phyloP scores from a whole-genome alignment of 2,797 vertebrate species.

The Morus bassanus region DNA sequence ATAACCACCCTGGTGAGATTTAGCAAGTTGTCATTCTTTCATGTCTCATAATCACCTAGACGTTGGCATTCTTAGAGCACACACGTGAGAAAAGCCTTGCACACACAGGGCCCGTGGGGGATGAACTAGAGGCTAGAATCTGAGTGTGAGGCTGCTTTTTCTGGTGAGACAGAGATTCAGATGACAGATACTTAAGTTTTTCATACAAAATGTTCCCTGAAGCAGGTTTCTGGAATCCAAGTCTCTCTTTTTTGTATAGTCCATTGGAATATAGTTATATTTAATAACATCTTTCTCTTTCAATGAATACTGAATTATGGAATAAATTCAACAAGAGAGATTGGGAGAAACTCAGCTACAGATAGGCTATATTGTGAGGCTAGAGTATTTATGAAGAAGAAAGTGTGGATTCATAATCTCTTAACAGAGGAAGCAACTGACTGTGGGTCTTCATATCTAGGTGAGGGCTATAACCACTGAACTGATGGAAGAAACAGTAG shows the following conservation, averaged over 20 bases:
- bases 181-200: not conserved
- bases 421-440: not conserved
- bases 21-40: not conserved
- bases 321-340: not conserved
- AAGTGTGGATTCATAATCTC: not conserved
- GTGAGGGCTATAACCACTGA: not conserved
- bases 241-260: not conserved
- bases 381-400: not conserved
- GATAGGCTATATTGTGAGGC: not conserved
- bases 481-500: not conserved
- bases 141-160: not conserved
- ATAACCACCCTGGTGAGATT: not conserved
- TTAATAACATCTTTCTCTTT: not conserved
- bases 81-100: not conserved
- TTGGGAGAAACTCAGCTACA: not conserved
- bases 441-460: not conserved
- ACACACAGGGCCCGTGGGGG: not conserved
- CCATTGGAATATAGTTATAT: not conserved
- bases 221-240: not conserved
- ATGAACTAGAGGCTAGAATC: not conserved
- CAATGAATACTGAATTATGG: not conserved
- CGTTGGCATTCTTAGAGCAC: not conserved
- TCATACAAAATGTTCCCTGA: not conserved
- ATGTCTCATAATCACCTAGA: not conserved
- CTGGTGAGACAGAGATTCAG: not conserved